These are phyloP conservation scores for Sialis lutaria DNA, from an alignment of 2,888 invertebrate species.

Conservation along the genomic window DNA sequence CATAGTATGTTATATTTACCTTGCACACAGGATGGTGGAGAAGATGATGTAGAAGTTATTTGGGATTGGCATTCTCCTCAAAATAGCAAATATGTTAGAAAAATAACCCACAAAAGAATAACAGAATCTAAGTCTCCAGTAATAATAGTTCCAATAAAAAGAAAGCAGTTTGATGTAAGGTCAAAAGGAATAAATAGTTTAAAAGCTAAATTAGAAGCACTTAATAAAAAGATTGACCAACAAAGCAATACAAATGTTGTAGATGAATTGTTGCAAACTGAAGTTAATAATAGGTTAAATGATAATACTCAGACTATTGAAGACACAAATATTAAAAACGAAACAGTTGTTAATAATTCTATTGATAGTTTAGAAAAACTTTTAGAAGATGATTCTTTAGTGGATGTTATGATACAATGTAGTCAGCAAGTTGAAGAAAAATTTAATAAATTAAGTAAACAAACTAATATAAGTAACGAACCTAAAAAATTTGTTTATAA, in stretches of 20 bases:
- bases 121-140: not conserved
- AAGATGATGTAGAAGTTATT: constrained; percentile 23
- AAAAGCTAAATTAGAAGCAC: constrained; percentile 1
- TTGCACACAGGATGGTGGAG: constrained; percentile 24
- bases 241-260: not conserved
- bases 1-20: constrained; percentile 19
- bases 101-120: not conserved
- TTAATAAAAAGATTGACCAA: constrained; percentile 1
- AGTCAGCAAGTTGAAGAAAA: constrained; percentile 20
- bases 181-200: not conserved
- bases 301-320: not conserved
- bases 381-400: constrained; percentile 18
- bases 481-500: not conserved
- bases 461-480: not conserved
- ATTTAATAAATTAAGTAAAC: constrained; percentile 4
- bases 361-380: not conserved
- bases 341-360: not conserved
- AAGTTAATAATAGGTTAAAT: not conserved
- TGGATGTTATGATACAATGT: constrained; percentile 19
- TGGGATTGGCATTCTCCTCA: constrained; percentile 31
- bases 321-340: not conserved
- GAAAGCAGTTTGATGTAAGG: not conserved
- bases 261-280: not conserved
- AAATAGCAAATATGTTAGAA: not conserved
- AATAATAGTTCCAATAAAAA: not conserved